Percentiles rank a stretch among this genome's conserved stretches.
These are phyloP conservation scores for Arizona elegans DNA, from an alignment of 2,113 vertebrate species.

Conservation along the genomic window DNA sequence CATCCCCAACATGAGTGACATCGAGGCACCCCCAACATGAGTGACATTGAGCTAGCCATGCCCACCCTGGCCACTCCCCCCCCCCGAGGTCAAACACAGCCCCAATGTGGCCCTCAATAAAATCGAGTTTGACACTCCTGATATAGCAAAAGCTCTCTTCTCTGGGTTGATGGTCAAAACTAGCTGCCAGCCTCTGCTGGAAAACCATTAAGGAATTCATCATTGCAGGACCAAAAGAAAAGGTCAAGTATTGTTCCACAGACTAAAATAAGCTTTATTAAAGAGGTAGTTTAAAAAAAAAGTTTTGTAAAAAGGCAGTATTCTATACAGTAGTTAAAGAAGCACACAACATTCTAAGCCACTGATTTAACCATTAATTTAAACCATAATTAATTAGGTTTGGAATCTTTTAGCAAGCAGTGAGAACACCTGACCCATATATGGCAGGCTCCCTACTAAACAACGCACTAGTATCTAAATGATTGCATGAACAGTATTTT, in stretches of 20 bases:
- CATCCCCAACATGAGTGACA: no score
- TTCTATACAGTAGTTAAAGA: neutral
- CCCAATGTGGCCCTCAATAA: no score
- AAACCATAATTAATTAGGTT: neutral
- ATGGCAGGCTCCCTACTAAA: neutral
- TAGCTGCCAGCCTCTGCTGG: neutral
- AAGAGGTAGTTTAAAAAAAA: neutral
- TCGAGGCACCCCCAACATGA: no score
- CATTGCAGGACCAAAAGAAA: neutral
- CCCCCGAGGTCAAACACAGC: no score
- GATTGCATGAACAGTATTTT: neutral
- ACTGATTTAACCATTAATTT: neutral
- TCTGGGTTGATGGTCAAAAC: neutral
- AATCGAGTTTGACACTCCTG: no score
- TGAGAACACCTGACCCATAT: neutral
- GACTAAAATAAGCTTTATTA: neutral
- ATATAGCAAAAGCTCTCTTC: neutral
- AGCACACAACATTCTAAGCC: neutral
- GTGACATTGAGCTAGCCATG: no score
- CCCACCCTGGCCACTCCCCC: no score
- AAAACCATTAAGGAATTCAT: neutral
- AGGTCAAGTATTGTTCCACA: neutral
- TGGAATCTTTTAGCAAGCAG: neutral
- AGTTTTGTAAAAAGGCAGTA: neutral
- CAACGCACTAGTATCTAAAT: neutral